Evolutionary conservation across 2,888 invertebrate genomes (phyloP).

Genomic region (Piscicola geometra): DNA sequence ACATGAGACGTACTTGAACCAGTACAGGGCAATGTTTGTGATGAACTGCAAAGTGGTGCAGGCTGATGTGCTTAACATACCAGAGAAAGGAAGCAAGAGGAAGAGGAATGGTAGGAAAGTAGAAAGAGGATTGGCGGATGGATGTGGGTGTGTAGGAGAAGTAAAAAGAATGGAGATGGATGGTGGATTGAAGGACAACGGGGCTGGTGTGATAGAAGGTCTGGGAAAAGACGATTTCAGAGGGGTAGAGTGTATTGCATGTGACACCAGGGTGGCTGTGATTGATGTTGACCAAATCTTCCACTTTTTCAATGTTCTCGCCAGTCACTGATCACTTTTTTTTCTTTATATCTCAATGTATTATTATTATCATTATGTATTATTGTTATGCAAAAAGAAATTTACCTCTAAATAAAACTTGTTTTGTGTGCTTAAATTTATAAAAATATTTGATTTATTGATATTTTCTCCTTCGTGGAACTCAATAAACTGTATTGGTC

Average conservation of each 20-base stretch:
- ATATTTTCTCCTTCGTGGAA: too few species aligned
- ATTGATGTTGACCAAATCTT: slow-evolving; percentile 61
- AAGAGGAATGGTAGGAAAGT: slow-evolving; percentile 46
- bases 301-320: slow-evolving; percentile 61
- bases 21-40: slow-evolving; percentile 64
- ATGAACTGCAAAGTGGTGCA: slow-evolving; percentile 57
- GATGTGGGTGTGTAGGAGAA: too few species aligned
- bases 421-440: too few species aligned
- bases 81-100: slow-evolving; percentile 48
- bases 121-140: too few species aligned
- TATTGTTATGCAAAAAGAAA: too few species aligned
- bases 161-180: slow-evolving; percentile 35
- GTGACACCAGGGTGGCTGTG: slow-evolving; percentile 61
- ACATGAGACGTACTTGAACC: slow-evolving; percentile 60
- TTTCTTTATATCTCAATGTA: neutral
- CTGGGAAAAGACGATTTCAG: slow-evolving; percentile 55
- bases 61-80: slow-evolving; percentile 49
- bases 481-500: too few species aligned
- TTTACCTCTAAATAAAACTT: too few species aligned
- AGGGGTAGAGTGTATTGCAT: slow-evolving; percentile 60
- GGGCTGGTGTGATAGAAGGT: neutral
- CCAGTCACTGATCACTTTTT: slow-evolving; percentile 39
- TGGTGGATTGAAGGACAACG: neutral
- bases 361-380: neutral
- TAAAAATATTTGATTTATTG: too few species aligned